Base-by-base conservation (phyloP, 2,113 vertebrate genomes). In the Callionymus lyra region DNA sequence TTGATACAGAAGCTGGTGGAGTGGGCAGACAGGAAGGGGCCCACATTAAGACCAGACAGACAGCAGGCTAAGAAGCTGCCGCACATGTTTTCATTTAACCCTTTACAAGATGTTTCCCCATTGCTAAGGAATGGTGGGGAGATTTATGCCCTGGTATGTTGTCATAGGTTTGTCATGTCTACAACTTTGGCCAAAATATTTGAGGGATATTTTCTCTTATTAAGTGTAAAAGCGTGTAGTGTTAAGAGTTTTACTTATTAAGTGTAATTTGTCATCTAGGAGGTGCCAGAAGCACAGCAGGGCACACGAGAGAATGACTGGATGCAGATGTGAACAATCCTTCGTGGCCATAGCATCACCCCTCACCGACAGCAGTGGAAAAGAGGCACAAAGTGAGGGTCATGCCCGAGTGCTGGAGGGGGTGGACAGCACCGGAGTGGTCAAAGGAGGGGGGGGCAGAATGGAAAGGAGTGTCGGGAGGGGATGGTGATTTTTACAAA, bases 71-170 rank as follows among this genome's bases (percentile, higher is more conserved):
- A 21, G 47, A 52, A 27, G 21, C 39, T 36, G 36, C 50, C 55
- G 62, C 76, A 79, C 41, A 32, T 82, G 76, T 59, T 72, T 79
- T 44, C 58, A 62, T 62, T 82, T 72, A 79, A 79, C 65, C 65
- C 72, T 64, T 72, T 51, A 72, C 56, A 70, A 66, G 38, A 74
- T 53, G 52, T 31, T n/a, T n/a, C n/a, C n/a, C n/a, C n/a, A n/a
- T 38, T 27, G 36, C 16, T 37, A 41, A 54, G 6, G 50, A 68
- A 32, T 10, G 27, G 21, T 44, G 16, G 50, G 9, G 50, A 38
- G 34, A 16, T 33, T 11, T 19, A 39, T 8, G 39, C 19, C 36
- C n/a, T 43, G 44, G 17, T 27, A n/a, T 27, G 21, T 4, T 27
- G 21, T 27, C 21, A 27, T n/a, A n/a, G n/a, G n/a, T n/a, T n/a